These are phyloP conservation scores for Muntiacus muntjak DNA, from an alignment of 2,113 vertebrate genomes.

Conservation along the genomic window DNA sequence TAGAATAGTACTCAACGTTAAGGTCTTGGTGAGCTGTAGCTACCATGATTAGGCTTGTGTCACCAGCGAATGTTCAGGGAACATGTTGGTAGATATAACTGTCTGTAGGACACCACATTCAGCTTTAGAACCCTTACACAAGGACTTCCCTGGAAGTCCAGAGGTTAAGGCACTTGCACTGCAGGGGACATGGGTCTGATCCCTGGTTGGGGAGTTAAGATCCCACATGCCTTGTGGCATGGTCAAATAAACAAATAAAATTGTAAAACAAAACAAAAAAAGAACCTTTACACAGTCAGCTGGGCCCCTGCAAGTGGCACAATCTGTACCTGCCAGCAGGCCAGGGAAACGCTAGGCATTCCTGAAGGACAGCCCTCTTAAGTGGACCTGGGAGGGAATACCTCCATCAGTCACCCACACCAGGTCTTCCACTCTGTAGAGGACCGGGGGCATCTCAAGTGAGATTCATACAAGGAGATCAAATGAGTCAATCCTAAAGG, in stretches of 20 bases:
- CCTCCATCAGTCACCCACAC: not conserved
- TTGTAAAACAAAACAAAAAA: not conserved
- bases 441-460: not conserved
- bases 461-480: not conserved
- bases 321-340: not conserved
- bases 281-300: not conserved
- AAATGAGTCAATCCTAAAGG: not conserved
- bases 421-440: not conserved
- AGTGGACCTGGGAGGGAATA: not conserved
- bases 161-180: not conserved
- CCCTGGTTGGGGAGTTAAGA: not conserved
- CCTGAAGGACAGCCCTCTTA: too few species aligned
- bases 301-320: not conserved
- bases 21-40: not conserved
- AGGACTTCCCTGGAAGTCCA: not conserved
- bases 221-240: not conserved
- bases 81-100: not conserved
- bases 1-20: not conserved
- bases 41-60: not conserved
- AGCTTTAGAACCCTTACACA: not conserved
- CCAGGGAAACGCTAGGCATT: not conserved
- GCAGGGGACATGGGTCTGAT: not conserved
- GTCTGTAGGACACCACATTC: not conserved
- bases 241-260: not conserved
- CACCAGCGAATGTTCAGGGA: not conserved